Conservation (phyloP, 2,888 invertebrate genomes). For the Limnephilus marmoratus region DNA sequence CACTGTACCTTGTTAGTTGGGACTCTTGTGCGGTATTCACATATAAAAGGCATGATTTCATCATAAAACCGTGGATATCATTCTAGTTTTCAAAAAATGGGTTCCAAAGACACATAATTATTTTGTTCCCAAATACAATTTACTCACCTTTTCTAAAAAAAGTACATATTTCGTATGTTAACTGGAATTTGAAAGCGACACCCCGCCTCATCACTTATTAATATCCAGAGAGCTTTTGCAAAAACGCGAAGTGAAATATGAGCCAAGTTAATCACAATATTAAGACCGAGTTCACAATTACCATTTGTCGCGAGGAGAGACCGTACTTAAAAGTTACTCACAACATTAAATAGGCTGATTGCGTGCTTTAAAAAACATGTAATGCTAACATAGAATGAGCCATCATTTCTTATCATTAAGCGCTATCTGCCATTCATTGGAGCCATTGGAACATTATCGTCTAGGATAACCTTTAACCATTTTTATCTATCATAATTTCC, state of each 20-base stretch:
- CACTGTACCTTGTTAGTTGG: no score
- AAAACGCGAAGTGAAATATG: slow-evolving; percentile 16
- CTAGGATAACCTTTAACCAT: background rate
- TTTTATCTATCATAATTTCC: background rate
- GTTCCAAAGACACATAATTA: background rate
- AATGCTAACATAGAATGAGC: slow-evolving; percentile 44
- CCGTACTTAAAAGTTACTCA: slow-evolving; percentile 47
- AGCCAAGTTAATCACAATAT: slow-evolving; percentile 7
- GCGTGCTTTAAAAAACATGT: slow-evolving; percentile 51
- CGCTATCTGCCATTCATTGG: slow-evolving; percentile 31
- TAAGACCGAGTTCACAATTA: slow-evolving; percentile 8
- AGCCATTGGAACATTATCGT: background rate
- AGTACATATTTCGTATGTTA: background rate
- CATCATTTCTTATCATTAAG: slow-evolving; percentile 54
- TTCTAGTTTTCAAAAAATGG: background rate
- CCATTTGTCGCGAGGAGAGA: slow-evolving; percentile 23
- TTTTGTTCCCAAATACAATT: background rate
- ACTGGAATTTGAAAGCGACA: background rate
- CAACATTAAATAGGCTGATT: slow-evolving; percentile 52
- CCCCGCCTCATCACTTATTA: background rate
- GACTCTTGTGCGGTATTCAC: no score
- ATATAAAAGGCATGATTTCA: no score
- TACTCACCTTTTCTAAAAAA: background rate
- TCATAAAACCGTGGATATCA: background rate
- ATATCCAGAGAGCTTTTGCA: slow-evolving; percentile 9